phyloP scores from a whole-genome alignment of 1,140 invertebrate genomes.

The Popillia japonica region DNA sequence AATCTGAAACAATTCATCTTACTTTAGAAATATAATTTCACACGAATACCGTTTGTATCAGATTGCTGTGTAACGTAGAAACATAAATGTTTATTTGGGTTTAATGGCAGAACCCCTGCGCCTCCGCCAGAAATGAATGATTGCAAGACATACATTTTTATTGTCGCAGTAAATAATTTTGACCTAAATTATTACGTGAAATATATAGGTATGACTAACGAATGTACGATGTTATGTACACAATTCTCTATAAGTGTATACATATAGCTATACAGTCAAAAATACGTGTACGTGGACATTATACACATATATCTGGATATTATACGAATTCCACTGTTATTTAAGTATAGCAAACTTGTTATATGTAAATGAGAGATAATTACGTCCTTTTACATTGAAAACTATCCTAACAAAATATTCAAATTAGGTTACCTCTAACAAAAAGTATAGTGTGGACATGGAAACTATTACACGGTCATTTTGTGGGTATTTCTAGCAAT shows the following conservation, averaged over 20 bases:
- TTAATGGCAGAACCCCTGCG: not conserved
- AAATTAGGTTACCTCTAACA: no score
- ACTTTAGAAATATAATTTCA: not conserved
- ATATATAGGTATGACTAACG: not conserved
- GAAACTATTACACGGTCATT: no score
- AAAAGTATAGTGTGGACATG: no score
- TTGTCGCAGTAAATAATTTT: conserved; percentile 1
- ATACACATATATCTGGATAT: no score
- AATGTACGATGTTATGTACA: not conserved
- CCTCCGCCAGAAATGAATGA: not conserved
- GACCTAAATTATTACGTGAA: conserved; percentile 15
- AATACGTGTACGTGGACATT: no score
- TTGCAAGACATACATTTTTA: not conserved
- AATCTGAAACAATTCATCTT: not conserved
- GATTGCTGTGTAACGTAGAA: not conserved
- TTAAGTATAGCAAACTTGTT: not conserved
- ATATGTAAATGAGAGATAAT: not conserved
- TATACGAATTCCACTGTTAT: not conserved
- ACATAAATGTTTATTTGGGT: not conserved
- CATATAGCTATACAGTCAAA: not conserved
- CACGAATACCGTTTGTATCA: not conserved
- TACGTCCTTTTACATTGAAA: no score
- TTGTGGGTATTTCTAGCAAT: no score
- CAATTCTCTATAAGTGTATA: not conserved
- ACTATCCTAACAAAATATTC: no score